Conservation (phyloP, 2,797 vertebrate species). For the Hephaestus fuliginosus region DNA sequence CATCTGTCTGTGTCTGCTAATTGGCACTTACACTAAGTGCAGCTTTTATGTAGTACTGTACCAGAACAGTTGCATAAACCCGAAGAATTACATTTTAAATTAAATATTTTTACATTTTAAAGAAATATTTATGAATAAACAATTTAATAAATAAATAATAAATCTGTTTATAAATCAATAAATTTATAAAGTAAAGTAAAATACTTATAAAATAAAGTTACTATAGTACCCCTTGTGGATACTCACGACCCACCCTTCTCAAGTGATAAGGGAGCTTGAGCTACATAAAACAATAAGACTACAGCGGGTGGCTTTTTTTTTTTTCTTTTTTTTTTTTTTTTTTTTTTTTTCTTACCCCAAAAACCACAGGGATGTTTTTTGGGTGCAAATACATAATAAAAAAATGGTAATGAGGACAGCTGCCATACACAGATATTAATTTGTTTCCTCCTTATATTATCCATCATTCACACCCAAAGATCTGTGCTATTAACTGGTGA, state of each 20-base stretch:
- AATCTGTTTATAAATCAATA: too few species aligned
- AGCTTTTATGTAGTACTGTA: not conserved
- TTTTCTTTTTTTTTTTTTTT: slow-evolving; percentile 7
- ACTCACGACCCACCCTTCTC: not conserved
- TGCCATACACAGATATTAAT: slow-evolving; percentile 5
- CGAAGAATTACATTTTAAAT: too few species aligned
- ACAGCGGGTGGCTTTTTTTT: slow-evolving; percentile 1
- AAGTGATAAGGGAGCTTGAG: not conserved
- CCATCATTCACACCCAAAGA: slow-evolving; percentile 51
- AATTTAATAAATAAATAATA: not conserved
- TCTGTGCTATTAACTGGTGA: slow-evolving; percentile 56
- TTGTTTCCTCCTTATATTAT: slow-evolving; percentile 31
- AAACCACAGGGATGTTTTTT: not conserved
- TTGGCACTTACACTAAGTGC: not conserved
- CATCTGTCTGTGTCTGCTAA: not conserved
- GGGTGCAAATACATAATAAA: not conserved
- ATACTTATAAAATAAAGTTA: too few species aligned
- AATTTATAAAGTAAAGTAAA: too few species aligned
- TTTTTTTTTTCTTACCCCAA: not conserved
- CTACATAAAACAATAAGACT: slow-evolving; percentile 13
- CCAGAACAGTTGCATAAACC: not conserved
- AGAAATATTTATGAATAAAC: too few species aligned
- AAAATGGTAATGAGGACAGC: not conserved
- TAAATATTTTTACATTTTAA: too few species aligned
- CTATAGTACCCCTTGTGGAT: not conserved